Evolutionary conservation across 2,797 vertebrate species (phyloP), one percentile per base, ranked within the genome.

Genomic region (Catostomus latipinnis): DNA sequence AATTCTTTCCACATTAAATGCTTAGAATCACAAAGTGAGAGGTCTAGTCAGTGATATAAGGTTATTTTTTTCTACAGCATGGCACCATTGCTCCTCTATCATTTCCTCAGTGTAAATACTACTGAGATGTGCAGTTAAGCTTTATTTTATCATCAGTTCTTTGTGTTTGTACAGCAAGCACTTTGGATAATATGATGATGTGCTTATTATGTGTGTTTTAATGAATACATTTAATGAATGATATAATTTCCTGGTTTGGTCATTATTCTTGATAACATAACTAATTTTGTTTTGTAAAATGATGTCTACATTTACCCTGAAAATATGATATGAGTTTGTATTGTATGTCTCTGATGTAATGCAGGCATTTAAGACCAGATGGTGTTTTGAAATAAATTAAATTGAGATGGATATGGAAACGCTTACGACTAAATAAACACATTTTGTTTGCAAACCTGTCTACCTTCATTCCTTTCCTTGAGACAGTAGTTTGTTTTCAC

Each of bases 71-170:
- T 58, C 14, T 9, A 57, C 34, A 22, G 46, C 6, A 14, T 50
- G 0, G 7, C 14, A 45, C 14, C 60, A 46, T 68, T 74, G 62
- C 14, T 61, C 56, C 16, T 54, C 57, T 58, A 49, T 48, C 89
- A 89, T 89, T 90, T 86, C 81, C 74, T 92, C 88, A 85, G 85
- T 90, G 90, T 90, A 92, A 90, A 93, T 93, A 94, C 93, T 94
- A 94, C 94, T 94, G 93, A 94, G 92, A 90, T 89, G 80, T 89
- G 89, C 86, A 81, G 85, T 88, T 80, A 71, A 84, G 85, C 62
- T 45, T 13, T 65, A 61, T 75, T 50, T 71, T 82, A 6, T 81
- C 89, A 83, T 88, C 52, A 18, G 91, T 85, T 90, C 86, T 63
- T 83, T 88, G 83, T 90, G 86, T 89, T 88, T 92, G 91, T 93